Base-by-base conservation (phyloP, 2,113 vertebrate species). In the Oncorhynchus nerka region DNA sequence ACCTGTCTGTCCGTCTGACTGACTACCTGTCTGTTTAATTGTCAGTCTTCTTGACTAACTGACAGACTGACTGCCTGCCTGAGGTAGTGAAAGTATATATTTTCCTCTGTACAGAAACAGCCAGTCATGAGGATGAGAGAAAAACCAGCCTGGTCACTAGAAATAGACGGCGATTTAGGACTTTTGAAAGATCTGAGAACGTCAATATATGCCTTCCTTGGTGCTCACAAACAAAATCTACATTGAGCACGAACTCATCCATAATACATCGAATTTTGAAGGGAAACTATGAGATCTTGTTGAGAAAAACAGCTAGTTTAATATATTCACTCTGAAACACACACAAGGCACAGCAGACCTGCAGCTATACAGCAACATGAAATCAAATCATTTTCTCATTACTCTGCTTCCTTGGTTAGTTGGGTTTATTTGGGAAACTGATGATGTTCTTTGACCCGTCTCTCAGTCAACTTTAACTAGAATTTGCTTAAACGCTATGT, bases 371-470 rank as follows among this genome's bases (percentile, higher is more conserved):
- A 77, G 72, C 72, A 55, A 19, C 16, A 55, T 78, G 73, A 86
- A 88, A 92, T 88, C 76, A 34, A 87, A 90, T 91, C 78, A 88
- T 85, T 80, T 82, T 79, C 80, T 83, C 82, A 89, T 89, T 87
- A 90, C 76, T 66, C 72, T 26, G 74, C 75, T 81, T 82, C 85
- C 83, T 88, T 74, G 70, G 70, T 85, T 84, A 81, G 85, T 81
- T 86, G 85, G 76, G 80, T 79, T 83, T 78, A 89, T 86, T 85
- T 81, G 16, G 80, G 79, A 83, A 86, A 84, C 70, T 1, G 81
- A 89, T 90, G 83, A 84, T 74, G 78, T 71, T 83, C 76, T 88
- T 89, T 64, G 61, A 87, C 77, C 65, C 15, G 64, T 11, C 16
- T 59, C 65, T 68, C 75, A 20, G 19, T 64, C 67, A 4, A 26